A percentile compares a stretch with the other conserved stretches of the same genome.
phyloP scores from a whole-genome alignment of 1,140 invertebrate species.

The silkworm (Bombyx mori) region DNA sequence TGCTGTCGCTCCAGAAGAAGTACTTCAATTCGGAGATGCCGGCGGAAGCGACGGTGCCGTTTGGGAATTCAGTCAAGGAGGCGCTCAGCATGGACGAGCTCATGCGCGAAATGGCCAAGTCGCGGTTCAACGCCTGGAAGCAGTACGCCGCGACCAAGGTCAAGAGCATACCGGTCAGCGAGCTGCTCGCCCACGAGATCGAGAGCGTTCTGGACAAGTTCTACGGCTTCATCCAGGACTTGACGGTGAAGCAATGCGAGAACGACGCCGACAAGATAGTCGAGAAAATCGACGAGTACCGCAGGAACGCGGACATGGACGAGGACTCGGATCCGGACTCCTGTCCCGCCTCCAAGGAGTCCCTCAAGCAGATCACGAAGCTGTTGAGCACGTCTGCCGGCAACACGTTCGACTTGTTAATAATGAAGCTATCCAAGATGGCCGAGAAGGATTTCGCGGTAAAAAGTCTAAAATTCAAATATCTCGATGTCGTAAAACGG shows the following conservation, averaged over 20 bases:
- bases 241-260: slow-evolving; percentile 36
- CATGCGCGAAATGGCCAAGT: slow-evolving; percentile 33
- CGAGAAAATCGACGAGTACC: slow-evolving; percentile 40
- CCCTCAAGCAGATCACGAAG: slow-evolving; percentile 43
- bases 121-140: slow-evolving; percentile 51
- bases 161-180: slow-evolving; percentile 43
- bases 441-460: slow-evolving; percentile 43
- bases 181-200: slow-evolving; percentile 49
- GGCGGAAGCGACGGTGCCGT: slow-evolving; percentile 41
- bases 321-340: slow-evolving; percentile 30
- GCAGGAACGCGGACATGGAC: slow-evolving; percentile 23
- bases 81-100: slow-evolving; percentile 51
- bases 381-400: slow-evolving; percentile 40
- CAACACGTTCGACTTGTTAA: slow-evolving; percentile 48
- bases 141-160: slow-evolving; percentile 46
- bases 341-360: slow-evolving; percentile 37
- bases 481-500: slow-evolving; percentile 42
- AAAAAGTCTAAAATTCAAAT: slow-evolving; percentile 54
- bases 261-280: slow-evolving; percentile 44
- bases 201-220: slow-evolving; percentile 53
- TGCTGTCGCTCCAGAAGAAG: slow-evolving; percentile 30
- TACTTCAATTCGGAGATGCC: slow-evolving; percentile 43
- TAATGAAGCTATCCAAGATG: slow-evolving; percentile 53
- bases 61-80: slow-evolving; percentile 56
- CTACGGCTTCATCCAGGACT: slow-evolving; percentile 50